Evolutionary conservation across 2,113 vertebrate genomes (phyloP), one percentile per base, ranked within the genome.

Genomic region (Caracal caracal): DNA sequence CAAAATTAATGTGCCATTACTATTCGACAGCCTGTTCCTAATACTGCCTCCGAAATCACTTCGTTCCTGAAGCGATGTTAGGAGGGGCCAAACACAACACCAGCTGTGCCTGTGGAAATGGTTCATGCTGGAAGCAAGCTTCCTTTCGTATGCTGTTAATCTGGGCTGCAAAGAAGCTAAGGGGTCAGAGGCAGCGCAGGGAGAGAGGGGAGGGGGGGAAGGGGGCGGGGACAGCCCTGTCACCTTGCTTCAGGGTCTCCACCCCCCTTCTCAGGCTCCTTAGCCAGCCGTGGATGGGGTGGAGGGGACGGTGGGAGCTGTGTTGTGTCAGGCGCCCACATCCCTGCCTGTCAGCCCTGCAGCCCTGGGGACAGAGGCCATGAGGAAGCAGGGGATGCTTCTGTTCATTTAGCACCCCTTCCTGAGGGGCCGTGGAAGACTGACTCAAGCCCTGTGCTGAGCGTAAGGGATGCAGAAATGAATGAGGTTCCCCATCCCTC

Each of bases 11-110:
- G 85, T 49, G n/a, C 81, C 40, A 0, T 90, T 56, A 91, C 90
- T 61, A 26, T 90, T 68, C 22, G 8, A 49, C 87, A 88, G 95
- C 80, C 70, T 73, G 95, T 75, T 91, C 93, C 92, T 68, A 90
- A 88, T 20, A 79, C 35, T 7, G 6, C 89, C 43, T 40, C 91
- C 10, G 0, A 73, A 93, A 88, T 75, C 91, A 28, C 81, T 95
- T 81, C 73, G 76, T n/a, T 91, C 68, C 82, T 3, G 12, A 47
- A 86, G 89, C 43, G 19, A 12, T 5, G 0, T 37, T 5, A 35
- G 91, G 89, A 91, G 94, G n/a, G 37, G 28, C 35, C 17, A 2
- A 76, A 19, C 28, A 6, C n/a, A 47, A 12, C 20, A 19, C 59
- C 90, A 88, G 95, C 96, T 94, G 95, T 70, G 90, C 70, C 79